Evolutionary conservation across 2,888 invertebrate species (phyloP).

Genomic region (Achlya flavicornis): DNA sequence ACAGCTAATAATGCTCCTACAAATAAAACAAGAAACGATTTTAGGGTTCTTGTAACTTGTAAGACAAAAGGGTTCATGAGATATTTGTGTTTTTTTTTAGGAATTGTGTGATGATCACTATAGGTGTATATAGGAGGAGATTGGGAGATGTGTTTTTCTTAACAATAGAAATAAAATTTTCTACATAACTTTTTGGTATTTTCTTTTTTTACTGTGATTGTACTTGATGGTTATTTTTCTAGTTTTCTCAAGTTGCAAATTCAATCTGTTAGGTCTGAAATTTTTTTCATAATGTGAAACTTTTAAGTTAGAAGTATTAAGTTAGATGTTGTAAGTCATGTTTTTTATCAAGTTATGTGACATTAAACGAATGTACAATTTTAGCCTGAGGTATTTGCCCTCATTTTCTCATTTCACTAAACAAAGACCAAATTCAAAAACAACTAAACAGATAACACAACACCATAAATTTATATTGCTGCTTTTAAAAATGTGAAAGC

Average conservation of each 20-base stretch:
- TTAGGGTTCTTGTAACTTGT: background rate
- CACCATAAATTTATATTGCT: constrained; percentile 28
- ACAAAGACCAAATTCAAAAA: constrained; percentile 21
- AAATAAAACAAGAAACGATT: constrained; percentile 26
- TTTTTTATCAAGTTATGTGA: background rate
- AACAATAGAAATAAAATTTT: no score
- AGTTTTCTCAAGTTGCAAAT: no score
- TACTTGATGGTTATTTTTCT: no score
- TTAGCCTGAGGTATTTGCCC: background rate
- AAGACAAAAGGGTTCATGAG: background rate
- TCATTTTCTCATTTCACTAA: background rate
- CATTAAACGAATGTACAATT: background rate
- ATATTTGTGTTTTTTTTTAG: background rate
- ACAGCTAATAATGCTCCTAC: constrained; percentile 31
- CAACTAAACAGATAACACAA: constrained; percentile 34
- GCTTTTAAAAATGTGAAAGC: constrained; percentile 65
- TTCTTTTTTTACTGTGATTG: no score
- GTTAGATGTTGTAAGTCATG: no score
- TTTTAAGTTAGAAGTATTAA: no score
- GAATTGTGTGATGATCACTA: background rate
- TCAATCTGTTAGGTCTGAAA: no score
- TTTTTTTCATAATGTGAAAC: no score
- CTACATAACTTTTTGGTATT: no score
- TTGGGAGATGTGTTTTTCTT: no score
- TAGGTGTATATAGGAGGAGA: background rate